Evolutionary conservation across 2,797 vertebrate species (phyloP).

Genomic region (Ctenopoma kingsleyae): DNA sequence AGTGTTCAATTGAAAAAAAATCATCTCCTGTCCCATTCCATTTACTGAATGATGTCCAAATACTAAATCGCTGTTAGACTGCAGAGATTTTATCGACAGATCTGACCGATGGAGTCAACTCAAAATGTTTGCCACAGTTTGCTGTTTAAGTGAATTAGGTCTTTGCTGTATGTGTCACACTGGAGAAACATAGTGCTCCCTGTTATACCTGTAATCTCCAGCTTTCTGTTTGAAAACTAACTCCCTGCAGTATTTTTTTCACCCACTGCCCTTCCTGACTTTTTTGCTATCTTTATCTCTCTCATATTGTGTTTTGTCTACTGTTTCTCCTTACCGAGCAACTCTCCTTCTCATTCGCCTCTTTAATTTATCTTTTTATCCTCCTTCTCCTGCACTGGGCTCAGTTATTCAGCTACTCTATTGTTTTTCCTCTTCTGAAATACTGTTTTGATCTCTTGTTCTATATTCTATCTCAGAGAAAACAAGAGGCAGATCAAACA

Average conservation of each 20-base stretch:
- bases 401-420: constrained; percentile 41
- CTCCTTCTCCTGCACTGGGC: constrained; percentile 30
- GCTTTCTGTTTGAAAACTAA: constrained; percentile 39
- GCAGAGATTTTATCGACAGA: constrained; percentile 36
- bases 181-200: constrained; percentile 30
- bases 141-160: constrained; percentile 47
- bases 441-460: constrained; percentile 46
- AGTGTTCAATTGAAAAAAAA: constrained; percentile 33
- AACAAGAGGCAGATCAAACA: constrained; percentile 52
- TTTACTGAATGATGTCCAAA: constrained; percentile 37
- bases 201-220: constrained; percentile 39
- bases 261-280: constrained; percentile 34
- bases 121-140: constrained; percentile 33
- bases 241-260: constrained; percentile 25
- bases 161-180: constrained; percentile 32
- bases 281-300: constrained; percentile 45
- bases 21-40: constrained; percentile 32
- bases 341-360: constrained; percentile 30
- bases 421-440: constrained; percentile 51
- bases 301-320: constrained; percentile 42
- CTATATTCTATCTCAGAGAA: constrained; percentile 20
- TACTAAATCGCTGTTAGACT: constrained; percentile 16
- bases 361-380: constrained; percentile 52
- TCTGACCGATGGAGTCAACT: constrained; percentile 28
- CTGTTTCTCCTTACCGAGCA: constrained; percentile 27